These are phyloP conservation scores for Chelon auratus DNA, from an alignment of 2,797 vertebrate species.

Conservation along the genomic window DNA sequence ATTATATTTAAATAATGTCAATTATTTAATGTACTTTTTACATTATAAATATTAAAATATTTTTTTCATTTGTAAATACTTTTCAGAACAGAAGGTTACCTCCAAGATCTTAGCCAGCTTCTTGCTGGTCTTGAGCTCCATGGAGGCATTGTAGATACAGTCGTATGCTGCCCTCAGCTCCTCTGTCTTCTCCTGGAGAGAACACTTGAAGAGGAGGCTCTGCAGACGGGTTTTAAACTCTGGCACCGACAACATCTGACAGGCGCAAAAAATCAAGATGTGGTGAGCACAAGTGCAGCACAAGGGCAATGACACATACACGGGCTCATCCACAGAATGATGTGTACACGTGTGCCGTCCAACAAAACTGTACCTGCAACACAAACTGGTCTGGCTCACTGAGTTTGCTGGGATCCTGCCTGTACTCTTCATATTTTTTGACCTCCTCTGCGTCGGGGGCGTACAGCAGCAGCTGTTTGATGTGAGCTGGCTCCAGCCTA, in stretches of 20 bases:
- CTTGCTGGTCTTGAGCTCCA: conserved; percentile 95
- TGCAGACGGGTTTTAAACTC: conserved; percentile 94
- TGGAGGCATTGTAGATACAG: conserved; percentile 92
- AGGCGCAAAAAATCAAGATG: not conserved
- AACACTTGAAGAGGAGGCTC: conserved; percentile 94
- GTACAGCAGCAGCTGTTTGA: conserved; percentile 95
- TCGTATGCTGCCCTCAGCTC: conserved; percentile 93
- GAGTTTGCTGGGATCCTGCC: conserved; percentile 90
- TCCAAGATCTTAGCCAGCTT: conserved; percentile 98
- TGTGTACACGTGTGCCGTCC: not conserved
- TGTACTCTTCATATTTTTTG: conserved; percentile 90
- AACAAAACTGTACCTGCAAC: conserved; percentile 86
- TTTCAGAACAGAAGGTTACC: conserved; percentile 76
- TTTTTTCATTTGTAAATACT: not conserved
- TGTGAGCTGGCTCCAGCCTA: conserved; percentile 92
- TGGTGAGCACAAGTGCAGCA: not conserved
- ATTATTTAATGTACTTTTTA: too few relatives aligned
- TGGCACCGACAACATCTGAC: conserved; percentile 93
- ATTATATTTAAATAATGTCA: not conserved
- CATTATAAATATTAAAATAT: too few relatives aligned
- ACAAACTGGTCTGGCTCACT: conserved; percentile 97
- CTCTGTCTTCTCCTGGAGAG: conserved; percentile 95
- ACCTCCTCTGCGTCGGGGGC: conserved; percentile 94
- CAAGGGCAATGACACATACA: not conserved
- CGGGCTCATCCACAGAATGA: not conserved